Base-by-base conservation (phyloP, 2,113 vertebrate species). In the Prunella himalayana region DNA sequence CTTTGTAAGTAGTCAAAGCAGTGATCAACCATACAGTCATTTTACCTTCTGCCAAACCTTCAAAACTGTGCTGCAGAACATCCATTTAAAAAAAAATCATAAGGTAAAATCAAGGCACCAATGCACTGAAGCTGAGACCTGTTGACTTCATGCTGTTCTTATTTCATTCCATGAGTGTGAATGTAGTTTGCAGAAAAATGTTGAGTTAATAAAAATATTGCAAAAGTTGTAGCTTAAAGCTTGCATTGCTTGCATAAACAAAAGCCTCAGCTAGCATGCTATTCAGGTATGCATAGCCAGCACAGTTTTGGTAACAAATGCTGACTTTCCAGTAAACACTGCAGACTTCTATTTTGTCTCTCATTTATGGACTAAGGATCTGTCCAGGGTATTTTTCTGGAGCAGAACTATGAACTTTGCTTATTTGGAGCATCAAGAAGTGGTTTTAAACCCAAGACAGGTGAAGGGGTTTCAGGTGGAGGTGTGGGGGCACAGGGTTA, bases 1-100 rank as follows among this genome's bases (percentile, higher is more conserved):
- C 64, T 85, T 60, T 57, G 11, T 76, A 70, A 83, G 76, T 20
- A 82, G 27, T 68, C 72, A 95, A 88, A 75, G 64, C 57, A 71
- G 0, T 68, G 68, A 72, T 94, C 79, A 86, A 20, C 68, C 60
- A 35, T 49, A 18, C 72, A 86, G 44, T 71, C 49, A 33, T 78
- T 92, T 86, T 84, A 31, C 90, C 45, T 94, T 84, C 65, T 96
- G 86, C 88, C 65, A 92, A 25, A 81, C 37, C 53, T 66, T 84
- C 63, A 71, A 78, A 86, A 86, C 6, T 80, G 16, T 66, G 31
- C 63, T 70, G 75, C 69, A 84, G 53, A 57, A 81, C 31, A 44
- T 90, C 85, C 64, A 33, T 83, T 37, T 2, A 54, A 6, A 70
- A 39, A 70, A 61, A 63, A 44, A 25, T 22, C 0, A 0, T 51